A percentile compares a stretch with the other conserved stretches of the same genome.
These are phyloP conservation scores for Phortica okadai DNA, from an alignment of 2,888 invertebrate genomes.

Conservation along the genomic window DNA sequence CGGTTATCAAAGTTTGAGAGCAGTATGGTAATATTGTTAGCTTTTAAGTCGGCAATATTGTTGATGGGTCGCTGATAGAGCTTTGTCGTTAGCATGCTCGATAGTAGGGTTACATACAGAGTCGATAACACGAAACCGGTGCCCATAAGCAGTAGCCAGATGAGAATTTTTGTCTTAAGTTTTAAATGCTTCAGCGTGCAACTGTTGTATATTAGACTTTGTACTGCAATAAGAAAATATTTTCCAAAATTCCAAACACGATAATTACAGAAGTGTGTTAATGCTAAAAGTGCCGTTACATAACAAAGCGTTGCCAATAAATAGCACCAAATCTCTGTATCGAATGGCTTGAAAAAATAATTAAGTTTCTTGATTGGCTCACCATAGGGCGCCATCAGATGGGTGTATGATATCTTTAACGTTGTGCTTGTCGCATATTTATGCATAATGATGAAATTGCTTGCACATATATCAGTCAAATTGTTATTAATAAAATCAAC, in stretches of 20 bases:
- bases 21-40: constrained; percentile 38
- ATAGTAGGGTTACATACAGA: constrained; percentile 51
- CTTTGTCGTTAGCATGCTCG: constrained; percentile 53
- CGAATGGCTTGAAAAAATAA: constrained; percentile 53
- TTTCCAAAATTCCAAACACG: constrained; percentile 9
- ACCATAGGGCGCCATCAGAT: constrained; percentile 42
- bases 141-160: constrained; percentile 27
- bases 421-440: not conserved
- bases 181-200: constrained; percentile 13
- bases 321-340: constrained; percentile 36
- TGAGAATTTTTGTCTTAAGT: not conserved
- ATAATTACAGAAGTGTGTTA: constrained; percentile 13
- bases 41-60: constrained; percentile 50
- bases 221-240: constrained; percentile 27
- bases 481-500: not conserved
- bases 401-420: not conserved
- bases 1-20: constrained; percentile 30
- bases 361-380: constrained; percentile 48
- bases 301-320: constrained; percentile 1
- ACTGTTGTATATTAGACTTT: constrained; percentile 27
- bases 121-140: constrained; percentile 49
- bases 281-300: constrained; percentile 24
- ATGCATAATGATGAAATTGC: not conserved
- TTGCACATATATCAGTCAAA: not conserved
- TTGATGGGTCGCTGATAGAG: constrained; percentile 52